Base-by-base conservation (phyloP, 2,113 vertebrate genomes). In the Lates calcarifer region DNA sequence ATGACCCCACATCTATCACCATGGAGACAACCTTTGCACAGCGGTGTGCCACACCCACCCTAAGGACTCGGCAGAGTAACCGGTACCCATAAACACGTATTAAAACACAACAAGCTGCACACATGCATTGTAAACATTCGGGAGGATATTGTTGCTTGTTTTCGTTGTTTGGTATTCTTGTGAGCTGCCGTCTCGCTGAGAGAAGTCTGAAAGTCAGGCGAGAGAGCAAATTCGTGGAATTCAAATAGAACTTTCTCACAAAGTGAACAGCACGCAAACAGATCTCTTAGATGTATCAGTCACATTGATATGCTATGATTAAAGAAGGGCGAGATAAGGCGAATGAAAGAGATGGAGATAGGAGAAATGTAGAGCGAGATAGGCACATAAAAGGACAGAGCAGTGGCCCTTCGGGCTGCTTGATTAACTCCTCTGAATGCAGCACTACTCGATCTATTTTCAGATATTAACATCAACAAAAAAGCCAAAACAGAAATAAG, bases 1-100 rank as follows among this genome's bases (percentile, higher is more conserved):
- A 93, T 90, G 90, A 94, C 93, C 91, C 90, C 77, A 83, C 88
- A 92, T 93, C 85, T 82, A 92, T 93, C 90, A 93, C 91, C 79
- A 89, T 90, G 90, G 92, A 87, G 89, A 92, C 87, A 87, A 89
- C 86, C 86, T 85, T 79, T 90, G 84, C 79, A 74, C 64, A 14
- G 62, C 6, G 17, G 86, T 51, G 72, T 53, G 66, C 83, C 86
- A 87, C 93, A 88, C 90, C 83, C 86, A 84, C 73, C 74, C 64
- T 74, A 35, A 84, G 65, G 83, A 83, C 77, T 83, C 68, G 57
- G 84, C 76, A 81, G 73, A 75, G 79, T 79, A 70, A 41, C 51
- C 15, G 57, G 53, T 67, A 60, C 43, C 18, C 51, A 49, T 12
- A 37, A 31, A 63, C 68, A 75, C 61, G 33, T 55, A 58, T 55